phyloP scores from a whole-genome alignment of 2,113 vertebrate genomes.

The Ranitomeya variabilis region DNA sequence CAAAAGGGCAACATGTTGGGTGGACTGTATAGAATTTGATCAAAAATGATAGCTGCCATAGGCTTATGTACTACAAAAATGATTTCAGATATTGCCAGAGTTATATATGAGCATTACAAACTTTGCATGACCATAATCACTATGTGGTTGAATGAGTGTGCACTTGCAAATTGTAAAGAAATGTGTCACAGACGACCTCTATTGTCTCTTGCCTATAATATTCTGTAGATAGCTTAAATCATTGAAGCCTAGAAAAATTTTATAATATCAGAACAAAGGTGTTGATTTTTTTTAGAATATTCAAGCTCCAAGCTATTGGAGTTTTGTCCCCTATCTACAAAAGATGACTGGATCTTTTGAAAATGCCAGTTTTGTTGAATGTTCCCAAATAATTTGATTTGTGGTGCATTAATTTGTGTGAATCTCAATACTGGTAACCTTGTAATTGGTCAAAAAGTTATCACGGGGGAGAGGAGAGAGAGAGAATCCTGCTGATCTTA shows the following conservation, averaged over 20 bases:
- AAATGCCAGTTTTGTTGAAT: too few species aligned
- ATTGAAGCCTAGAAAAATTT: not conserved
- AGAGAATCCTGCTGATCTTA: too few species aligned
- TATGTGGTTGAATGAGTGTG: not conserved
- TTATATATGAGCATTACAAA: not conserved
- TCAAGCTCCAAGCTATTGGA: too few species aligned
- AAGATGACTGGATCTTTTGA: too few species aligned
- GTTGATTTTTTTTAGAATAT: too few species aligned
- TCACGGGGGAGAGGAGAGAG: too few species aligned
- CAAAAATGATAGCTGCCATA: slow-evolving; percentile 46
- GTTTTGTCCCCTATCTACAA: too few species aligned
- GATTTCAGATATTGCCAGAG: not conserved
- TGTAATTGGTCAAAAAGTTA: too few species aligned
- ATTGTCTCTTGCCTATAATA: not conserved
- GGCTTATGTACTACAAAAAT: not conserved
- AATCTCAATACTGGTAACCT: too few species aligned
- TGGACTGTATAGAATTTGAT: slow-evolving; percentile 47
- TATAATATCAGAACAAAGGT: not conserved
- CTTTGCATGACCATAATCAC: not conserved
- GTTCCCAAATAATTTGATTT: too few species aligned
- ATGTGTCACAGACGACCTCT: not conserved
- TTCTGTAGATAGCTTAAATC: not conserved
- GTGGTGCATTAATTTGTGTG: too few species aligned
- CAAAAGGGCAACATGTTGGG: slow-evolving; percentile 48
- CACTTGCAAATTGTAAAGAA: not conserved